Percentiles rank a stretch among this genome's conserved stretches.
Conservation (phyloP, 2,888 invertebrate species). For the Acanthosepion lycidas region DNA sequence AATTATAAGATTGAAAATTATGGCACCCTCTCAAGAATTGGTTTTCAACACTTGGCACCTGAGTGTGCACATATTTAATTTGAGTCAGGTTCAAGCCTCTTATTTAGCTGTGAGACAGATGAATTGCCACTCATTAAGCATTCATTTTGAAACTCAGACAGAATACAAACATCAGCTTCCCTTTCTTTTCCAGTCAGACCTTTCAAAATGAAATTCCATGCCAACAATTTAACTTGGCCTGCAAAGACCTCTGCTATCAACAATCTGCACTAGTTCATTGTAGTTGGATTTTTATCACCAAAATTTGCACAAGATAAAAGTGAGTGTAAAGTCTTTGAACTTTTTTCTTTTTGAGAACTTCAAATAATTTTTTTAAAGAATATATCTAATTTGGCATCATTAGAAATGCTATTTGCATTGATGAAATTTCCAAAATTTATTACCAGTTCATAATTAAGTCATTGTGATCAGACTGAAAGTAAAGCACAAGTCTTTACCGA, state of each 20-base stretch:
- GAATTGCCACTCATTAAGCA: neutral
- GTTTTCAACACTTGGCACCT: neutral
- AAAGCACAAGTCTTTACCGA: neutral
- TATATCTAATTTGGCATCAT: conserved; percentile 1
- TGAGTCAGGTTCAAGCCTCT: neutral
- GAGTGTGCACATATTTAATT: neutral
- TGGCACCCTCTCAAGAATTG: neutral
- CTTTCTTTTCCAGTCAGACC: neutral
- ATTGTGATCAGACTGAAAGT: neutral
- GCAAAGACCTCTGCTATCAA: neutral
- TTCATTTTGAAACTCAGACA: conserved; percentile 4
- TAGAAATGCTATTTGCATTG: neutral
- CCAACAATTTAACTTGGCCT: conserved; percentile 18
- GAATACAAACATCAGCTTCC: neutral
- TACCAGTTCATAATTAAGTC: neutral
- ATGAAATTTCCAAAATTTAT: neutral
- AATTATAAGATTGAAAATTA: neutral
- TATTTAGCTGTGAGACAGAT: neutral
- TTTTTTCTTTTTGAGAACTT: neutral
- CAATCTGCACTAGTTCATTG: neutral
- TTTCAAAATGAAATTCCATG: neutral
- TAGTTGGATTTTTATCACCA: neutral
- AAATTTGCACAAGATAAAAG: neutral
- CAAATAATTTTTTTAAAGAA: neutral
- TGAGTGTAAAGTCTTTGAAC: no score